phyloP scores from a whole-genome alignment of 2,797 vertebrate species.

The Holocentrus rufus region DNA sequence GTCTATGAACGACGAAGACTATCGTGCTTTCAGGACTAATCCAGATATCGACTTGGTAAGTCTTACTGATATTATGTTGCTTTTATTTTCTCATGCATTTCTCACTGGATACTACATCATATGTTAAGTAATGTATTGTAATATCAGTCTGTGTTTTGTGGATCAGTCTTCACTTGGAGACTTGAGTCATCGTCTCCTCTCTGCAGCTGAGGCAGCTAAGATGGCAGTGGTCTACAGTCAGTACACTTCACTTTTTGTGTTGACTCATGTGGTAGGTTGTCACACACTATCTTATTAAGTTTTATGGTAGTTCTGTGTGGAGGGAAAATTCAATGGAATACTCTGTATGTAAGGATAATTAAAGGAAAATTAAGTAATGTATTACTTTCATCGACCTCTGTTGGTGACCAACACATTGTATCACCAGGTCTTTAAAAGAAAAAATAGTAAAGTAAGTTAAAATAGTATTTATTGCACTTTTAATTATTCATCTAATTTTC shows the following conservation, averaged over 20 bases:
- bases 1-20: constrained; percentile 94
- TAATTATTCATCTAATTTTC: background rate
- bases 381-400: too few relatives aligned
- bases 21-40: constrained; percentile 80
- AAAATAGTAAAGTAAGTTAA: too few relatives aligned
- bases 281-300: background rate
- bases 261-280: constrained; percentile 87
- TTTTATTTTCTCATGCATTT: background rate
- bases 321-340: too few relatives aligned
- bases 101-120: background rate
- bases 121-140: too few relatives aligned
- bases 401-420: too few relatives aligned
- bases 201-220: constrained; percentile 90
- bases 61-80: background rate
- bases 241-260: constrained; percentile 91
- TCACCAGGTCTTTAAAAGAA: too few relatives aligned
- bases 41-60: constrained; percentile 83
- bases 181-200: constrained; percentile 85
- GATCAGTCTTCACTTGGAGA: constrained; percentile 83
- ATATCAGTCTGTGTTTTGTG: constrained; percentile 11
- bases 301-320: background rate
- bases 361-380: too few relatives aligned
- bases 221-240: constrained; percentile 90
- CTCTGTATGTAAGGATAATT: too few relatives aligned
- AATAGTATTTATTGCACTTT: background rate